Evolutionary conservation across 2,113 vertebrate genomes (phyloP).

Genomic region (Mugil cephalus): DNA sequence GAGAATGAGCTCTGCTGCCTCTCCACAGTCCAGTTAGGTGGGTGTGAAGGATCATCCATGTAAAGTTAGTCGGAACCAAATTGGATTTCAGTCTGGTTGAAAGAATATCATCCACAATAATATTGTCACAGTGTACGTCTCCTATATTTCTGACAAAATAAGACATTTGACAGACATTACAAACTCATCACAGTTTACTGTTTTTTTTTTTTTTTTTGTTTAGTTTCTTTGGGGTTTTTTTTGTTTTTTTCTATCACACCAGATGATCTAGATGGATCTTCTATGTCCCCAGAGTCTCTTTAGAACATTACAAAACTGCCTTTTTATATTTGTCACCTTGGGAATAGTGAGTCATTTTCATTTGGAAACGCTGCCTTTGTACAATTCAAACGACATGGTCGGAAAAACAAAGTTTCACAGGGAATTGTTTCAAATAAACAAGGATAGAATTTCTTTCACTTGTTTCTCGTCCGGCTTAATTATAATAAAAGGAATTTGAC

Average conservation of each 20-base stretch:
- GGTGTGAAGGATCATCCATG: no score
- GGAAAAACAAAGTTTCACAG: constrained; percentile 2
- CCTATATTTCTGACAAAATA: no score
- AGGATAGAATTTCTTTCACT: not conserved
- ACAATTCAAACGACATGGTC: not conserved
- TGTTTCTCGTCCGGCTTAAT: not conserved
- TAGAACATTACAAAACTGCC: constrained; percentile 2
- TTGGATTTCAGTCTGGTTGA: no score
- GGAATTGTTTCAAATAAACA: not conserved
- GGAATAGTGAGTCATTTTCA: constrained; percentile 14
- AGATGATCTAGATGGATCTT: not conserved
- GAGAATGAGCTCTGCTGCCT: no score
- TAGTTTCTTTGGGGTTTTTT: no score
- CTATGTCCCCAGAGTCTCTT: constrained; percentile 4
- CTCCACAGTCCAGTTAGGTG: no score
- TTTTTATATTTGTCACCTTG: constrained; percentile 13
- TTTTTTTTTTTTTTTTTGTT: no score
- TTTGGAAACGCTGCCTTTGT: constrained; percentile 13
- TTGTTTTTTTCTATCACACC: not conserved
- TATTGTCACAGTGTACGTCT: no score
- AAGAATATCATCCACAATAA: no score
- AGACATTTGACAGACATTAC: not conserved
- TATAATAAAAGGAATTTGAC: not conserved
- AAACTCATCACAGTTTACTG: not conserved
- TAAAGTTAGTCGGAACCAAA: no score